Conservation (phyloP, 2,113 vertebrate species). For the Mormoops blainvillei region DNA sequence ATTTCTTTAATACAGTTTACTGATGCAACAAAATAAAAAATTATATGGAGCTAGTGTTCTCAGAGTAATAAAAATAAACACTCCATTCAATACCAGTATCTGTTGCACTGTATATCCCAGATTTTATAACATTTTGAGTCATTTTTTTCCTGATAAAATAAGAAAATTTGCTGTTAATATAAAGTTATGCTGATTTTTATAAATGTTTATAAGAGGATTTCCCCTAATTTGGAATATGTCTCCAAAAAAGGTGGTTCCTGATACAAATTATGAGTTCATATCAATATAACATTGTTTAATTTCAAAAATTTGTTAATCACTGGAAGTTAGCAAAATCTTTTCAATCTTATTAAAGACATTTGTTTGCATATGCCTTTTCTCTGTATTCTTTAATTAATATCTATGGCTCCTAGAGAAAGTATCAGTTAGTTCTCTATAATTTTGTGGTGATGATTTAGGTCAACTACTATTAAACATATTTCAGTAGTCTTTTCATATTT, state of each 20-base stretch:
- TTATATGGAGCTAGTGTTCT: background rate
- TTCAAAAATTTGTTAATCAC: background rate
- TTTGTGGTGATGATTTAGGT: constrained; percentile 4
- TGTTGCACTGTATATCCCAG: background rate
- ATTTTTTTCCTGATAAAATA: background rate
- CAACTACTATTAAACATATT: constrained; percentile 42
- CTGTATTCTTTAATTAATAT: constrained; percentile 24
- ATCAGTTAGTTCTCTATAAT: constrained; percentile 16
- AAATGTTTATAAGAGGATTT: background rate
- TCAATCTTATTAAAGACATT: background rate
- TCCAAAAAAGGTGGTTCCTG: background rate
- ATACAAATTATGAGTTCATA: background rate
- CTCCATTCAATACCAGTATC: background rate
- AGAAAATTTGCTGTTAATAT: background rate
- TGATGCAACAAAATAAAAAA: background rate
- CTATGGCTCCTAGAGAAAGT: background rate
- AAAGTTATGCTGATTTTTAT: background rate
- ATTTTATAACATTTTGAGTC: background rate
- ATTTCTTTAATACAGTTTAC: background rate
- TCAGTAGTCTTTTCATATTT: constrained; percentile 15
- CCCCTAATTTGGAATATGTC: background rate
- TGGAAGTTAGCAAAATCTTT: background rate
- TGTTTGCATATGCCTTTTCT: background rate
- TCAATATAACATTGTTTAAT: background rate
- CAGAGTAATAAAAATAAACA: background rate